Conservation (phyloP, 2,113 vertebrate species). For the Leptobrachium leishanense region DNA sequence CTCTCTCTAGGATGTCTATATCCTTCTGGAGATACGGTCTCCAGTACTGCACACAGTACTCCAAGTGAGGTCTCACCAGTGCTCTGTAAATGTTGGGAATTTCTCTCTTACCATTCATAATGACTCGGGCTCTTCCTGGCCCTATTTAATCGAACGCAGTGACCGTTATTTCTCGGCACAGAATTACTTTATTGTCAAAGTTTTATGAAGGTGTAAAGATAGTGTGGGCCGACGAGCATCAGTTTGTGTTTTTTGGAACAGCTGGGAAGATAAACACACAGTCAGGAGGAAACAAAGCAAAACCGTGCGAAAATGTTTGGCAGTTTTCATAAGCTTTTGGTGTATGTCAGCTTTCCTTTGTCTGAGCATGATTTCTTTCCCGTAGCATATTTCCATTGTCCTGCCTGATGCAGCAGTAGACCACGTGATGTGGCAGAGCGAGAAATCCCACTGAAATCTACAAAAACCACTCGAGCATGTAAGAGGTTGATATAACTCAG, state of each 20-base stretch:
- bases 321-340: slow-evolving; percentile 39
- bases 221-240: slow-evolving; percentile 15
- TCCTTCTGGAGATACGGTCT: too few relatives aligned
- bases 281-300: slow-evolving; percentile 28
- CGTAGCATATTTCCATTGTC: not conserved
- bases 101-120: not conserved
- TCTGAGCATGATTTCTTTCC: slow-evolving; percentile 1
- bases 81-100: too few relatives aligned
- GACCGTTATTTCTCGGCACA: not conserved
- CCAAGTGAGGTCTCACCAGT: too few relatives aligned
- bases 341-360: slow-evolving; percentile 38
- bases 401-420: not conserved
- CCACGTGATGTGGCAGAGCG: not conserved
- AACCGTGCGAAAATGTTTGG: slow-evolving; percentile 36
- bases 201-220: not conserved
- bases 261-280: slow-evolving; percentile 12
- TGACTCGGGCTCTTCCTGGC: not conserved
- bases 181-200: not conserved
- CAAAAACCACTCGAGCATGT: not conserved
- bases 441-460: not conserved
- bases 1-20: too few relatives aligned
- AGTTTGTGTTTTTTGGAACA: slow-evolving; percentile 26
- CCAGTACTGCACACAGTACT: too few relatives aligned
- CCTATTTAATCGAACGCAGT: not conserved
- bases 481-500: not conserved